These are phyloP conservation scores for Fistularia commersonii DNA, from an alignment of 2,797 vertebrate genomes.

Conservation along the genomic window DNA sequence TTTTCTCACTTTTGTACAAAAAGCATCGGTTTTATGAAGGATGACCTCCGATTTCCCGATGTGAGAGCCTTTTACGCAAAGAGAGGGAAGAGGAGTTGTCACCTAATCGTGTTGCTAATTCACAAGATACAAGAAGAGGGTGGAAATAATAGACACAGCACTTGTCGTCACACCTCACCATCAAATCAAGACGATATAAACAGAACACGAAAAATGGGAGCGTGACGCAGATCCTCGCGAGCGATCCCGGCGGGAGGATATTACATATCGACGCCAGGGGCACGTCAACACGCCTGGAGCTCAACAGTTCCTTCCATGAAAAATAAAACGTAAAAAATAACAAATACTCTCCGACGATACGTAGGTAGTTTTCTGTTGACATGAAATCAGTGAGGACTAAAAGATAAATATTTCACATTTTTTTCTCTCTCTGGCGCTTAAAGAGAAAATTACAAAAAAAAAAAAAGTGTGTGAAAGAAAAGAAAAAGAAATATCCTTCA, in stretches of 20 bases:
- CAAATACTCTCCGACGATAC: conserved; percentile 71
- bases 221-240: conserved; percentile 43
- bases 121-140: conserved; percentile 5
- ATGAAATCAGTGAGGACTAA: conserved; percentile 75
- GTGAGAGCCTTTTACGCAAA: neutral
- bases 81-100: neutral
- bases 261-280: conserved; percentile 73
- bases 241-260: conserved; percentile 64
- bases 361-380: conserved; percentile 78
- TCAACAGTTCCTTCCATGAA: conserved; percentile 73
- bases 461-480: conserved; percentile 46
- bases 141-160: conserved; percentile 28
- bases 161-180: conserved; percentile 29
- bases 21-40: conserved; percentile 7
- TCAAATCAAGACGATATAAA: conserved; percentile 39
- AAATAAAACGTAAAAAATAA: conserved; percentile 76
- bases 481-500: conserved; percentile 63
- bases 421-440: conserved; percentile 53
- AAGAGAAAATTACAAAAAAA: conserved; percentile 61
- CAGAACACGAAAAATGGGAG: conserved; percentile 40
- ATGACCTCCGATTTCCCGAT: conserved; percentile 1
- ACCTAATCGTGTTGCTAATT: conserved; percentile 15
- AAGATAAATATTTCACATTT: conserved; percentile 81
- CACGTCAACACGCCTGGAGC: conserved; percentile 62
- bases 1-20: conserved; percentile 4